phyloP scores from a whole-genome alignment of 2,797 vertebrate genomes.

The Muraenolepis orangiensis region DNA sequence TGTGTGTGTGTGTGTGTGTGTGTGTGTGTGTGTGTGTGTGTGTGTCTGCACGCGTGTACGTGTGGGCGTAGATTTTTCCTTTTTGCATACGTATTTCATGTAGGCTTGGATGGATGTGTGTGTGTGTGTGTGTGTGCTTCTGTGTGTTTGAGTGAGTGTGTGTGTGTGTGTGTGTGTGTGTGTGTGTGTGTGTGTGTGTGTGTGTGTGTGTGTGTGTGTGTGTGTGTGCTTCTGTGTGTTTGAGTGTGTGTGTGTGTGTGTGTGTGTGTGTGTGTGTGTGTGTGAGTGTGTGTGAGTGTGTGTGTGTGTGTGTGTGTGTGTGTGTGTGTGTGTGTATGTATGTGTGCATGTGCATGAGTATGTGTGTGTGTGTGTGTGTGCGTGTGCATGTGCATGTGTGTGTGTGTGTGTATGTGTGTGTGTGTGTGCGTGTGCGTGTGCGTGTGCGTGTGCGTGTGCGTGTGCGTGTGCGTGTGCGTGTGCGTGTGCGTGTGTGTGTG shows the following conservation, averaged over 20 bases:
- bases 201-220: conserved; percentile 9
- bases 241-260: conserved; percentile 14
- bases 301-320: conserved; percentile 12
- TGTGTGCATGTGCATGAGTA: too few species aligned
- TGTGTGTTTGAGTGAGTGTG: not conserved
- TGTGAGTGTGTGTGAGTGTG: conserved; percentile 1
- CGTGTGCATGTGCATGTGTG: not conserved
- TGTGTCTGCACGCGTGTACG: not conserved
- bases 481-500: conserved; percentile 12
- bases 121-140: conserved; percentile 8
- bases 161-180: conserved; percentile 4
- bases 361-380: not conserved
- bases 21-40: conserved; percentile 11
- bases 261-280: conserved; percentile 9
- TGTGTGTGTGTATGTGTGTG: not conserved
- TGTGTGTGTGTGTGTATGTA: too few species aligned
- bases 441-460: conserved; percentile 9
- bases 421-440: conserved; percentile 10
- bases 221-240: too few species aligned
- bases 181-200: conserved; percentile 5
- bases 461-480: conserved; percentile 8
- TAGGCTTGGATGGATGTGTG: too few species aligned
- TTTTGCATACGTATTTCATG: too few species aligned
- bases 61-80: too few species aligned
- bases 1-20: conserved; percentile 10